Conservation (phyloP, 2,888 invertebrate genomes). For the Drosophila greeni region DNA sequence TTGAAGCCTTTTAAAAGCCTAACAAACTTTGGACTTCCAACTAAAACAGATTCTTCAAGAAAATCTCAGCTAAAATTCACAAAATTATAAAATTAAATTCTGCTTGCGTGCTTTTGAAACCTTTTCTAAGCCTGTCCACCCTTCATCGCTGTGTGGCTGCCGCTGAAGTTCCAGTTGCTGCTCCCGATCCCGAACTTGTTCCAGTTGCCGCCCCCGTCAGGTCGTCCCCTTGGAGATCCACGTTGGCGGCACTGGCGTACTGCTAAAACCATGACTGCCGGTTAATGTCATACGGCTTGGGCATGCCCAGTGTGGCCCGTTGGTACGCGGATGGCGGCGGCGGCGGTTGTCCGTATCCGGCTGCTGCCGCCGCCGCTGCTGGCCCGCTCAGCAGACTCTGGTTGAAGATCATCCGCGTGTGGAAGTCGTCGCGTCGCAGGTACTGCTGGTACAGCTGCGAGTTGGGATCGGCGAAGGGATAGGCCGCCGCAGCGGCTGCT, state of each 20-base stretch:
- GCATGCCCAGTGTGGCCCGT: constrained; percentile 81
- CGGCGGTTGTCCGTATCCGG: constrained; percentile 82
- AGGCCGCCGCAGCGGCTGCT: constrained; percentile 83
- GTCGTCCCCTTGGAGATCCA: constrained; percentile 70
- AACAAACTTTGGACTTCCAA: background rate
- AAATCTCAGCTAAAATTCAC: background rate
- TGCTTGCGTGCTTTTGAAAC: constrained; percentile 43
- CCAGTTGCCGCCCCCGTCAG: constrained; percentile 50
- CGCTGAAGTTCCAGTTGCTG: constrained; percentile 20
- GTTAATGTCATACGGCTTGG: constrained; percentile 87
- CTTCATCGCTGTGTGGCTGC: constrained; percentile 36
- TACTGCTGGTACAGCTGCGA: constrained; percentile 87
- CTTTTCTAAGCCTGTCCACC: constrained; percentile 21
- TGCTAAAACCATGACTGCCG: constrained; percentile 85
- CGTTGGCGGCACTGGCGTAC: constrained; percentile 74
- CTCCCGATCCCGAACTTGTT: constrained; percentile 28
- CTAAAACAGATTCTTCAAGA: background rate
- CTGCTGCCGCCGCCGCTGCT: constrained; percentile 82
- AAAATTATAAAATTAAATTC: constrained; percentile 2
- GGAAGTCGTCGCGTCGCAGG: constrained; percentile 83
- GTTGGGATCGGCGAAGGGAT: constrained; percentile 80
- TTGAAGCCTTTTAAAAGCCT: background rate
- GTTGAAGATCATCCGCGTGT: constrained; percentile 81
- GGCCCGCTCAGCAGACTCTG: constrained; percentile 78
- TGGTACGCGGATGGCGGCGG: constrained; percentile 83